Percentiles rank a stretch among this genome's conserved stretches.
These are phyloP conservation scores for Procambarus virginalis DNA, from an alignment of 1,140 invertebrate species.

Conservation along the genomic window DNA sequence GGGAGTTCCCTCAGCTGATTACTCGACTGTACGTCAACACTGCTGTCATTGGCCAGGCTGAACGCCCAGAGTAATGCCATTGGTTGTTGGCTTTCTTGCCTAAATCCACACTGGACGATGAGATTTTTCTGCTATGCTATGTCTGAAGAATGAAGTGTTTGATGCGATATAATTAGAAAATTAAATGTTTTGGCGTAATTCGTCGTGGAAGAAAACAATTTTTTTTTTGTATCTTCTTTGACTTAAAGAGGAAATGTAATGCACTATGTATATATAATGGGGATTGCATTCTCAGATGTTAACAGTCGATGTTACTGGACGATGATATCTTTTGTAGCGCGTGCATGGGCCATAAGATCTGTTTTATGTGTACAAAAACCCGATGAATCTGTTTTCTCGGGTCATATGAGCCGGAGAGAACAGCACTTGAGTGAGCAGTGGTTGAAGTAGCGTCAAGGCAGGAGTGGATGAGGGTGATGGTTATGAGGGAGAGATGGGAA, in stretches of 20 bases:
- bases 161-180: not conserved
- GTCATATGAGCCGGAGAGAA: too few species aligned
- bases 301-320: not conserved
- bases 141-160: not conserved
- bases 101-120: not conserved
- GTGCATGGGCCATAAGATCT: not conserved
- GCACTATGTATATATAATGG: too few species aligned
- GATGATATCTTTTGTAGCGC: not conserved
- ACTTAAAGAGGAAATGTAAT: too few species aligned
- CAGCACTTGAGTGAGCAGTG: too few species aligned
- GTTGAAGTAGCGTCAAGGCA: too few species aligned
- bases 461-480: too few species aligned
- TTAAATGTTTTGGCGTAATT: not conserved
- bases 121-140: not conserved
- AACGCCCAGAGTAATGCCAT: not conserved
- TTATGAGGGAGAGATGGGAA: too few species aligned
- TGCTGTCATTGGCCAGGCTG: not conserved
- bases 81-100: not conserved
- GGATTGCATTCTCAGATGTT: not conserved
- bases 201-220: not conserved
- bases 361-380: too few species aligned
- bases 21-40: not conserved
- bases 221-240: not conserved
- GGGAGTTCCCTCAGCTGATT: not conserved
- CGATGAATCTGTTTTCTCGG: too few species aligned